Evolutionary conservation across 2,113 vertebrate genomes (phyloP), one percentile per base, ranked within the genome.

Genomic region (Corynorhinus townsendii): DNA sequence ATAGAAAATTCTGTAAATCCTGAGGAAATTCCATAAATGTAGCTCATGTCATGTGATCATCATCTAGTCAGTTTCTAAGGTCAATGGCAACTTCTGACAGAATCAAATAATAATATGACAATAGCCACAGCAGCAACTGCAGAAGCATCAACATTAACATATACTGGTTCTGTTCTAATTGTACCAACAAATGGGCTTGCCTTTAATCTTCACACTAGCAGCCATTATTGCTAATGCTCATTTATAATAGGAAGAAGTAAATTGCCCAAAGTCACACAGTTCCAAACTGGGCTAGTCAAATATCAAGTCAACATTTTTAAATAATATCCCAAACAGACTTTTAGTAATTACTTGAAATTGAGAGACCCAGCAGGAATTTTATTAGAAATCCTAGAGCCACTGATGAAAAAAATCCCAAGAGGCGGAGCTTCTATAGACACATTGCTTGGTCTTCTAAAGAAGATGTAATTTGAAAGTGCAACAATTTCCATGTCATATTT

Each of bases 401-500:
- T 19, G 49, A 54, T 17, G n/a, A 26, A 72, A 83, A 35, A 5
- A n/a, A n/a, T 17, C 20, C n/a, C 16, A 30, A 49, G 4, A 9
- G 2, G 1, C 11, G 4, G 12, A 1, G 7, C 7, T 71, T 38
- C 72, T 49, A 6, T 5, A 4, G 26, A 73, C 26, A 4, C 20
- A 30, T 1, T 7, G 20, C 12, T 59, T n/a, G 20, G 62, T 28
- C 38, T 69, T 68, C 72, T 4, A 11, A 14, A 11, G 0, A 56
- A 54, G 5, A 30, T 0, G 1, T 7, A 3, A 52, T 45, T 28
- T 68, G n/a, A 72, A 88, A 52, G 40, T 24, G 56, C 30, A 49
- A 11, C 35, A 19, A 89, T 96, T 96, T 96, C 7, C 24, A 9
- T 81, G 22, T 54, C 93, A 4, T 49, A 59, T 93, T 97, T 2